Conservation (phyloP, 1,140 invertebrate genomes). For the Brachionus rubens region DNA sequence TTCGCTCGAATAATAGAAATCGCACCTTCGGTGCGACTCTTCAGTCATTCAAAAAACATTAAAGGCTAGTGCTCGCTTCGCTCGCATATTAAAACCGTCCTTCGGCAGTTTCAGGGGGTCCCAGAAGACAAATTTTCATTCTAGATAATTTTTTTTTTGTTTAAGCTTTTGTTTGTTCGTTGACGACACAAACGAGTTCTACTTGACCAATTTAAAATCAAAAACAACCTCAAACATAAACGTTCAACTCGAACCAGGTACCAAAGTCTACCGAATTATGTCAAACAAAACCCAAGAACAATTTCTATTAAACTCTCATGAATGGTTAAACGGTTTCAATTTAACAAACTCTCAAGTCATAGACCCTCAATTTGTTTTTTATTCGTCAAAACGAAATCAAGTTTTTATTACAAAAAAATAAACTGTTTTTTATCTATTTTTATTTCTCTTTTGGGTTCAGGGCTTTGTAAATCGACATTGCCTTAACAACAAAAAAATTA, state of each 20-base stretch:
- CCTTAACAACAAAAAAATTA: slow-evolving; percentile 13
- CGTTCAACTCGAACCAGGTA: background rate
- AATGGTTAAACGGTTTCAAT: slow-evolving; percentile 3
- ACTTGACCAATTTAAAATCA: background rate
- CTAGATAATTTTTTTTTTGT: background rate
- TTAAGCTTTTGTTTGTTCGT: slow-evolving; percentile 9
- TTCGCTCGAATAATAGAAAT: too few relatives aligned
- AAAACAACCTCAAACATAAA: background rate
- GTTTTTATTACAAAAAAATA: background rate
- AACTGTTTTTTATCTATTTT: too few relatives aligned
- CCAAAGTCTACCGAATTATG: background rate
- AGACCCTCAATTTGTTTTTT: background rate
- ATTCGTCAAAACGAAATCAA: slow-evolving; percentile 13
- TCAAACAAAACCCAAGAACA: slow-evolving; percentile 10
- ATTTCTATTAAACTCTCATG: background rate
- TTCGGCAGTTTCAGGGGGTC: too few relatives aligned
- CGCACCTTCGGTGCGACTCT: too few relatives aligned
- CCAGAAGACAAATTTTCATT: background rate
- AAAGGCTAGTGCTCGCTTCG: too few relatives aligned
- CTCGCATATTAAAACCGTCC: too few relatives aligned
- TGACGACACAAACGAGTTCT: background rate
- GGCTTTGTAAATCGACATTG: slow-evolving; percentile 43
- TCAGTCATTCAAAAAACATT: too few relatives aligned
- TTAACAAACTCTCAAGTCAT: background rate
- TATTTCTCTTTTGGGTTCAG: background rate